Evolutionary conservation across 1,140 invertebrate species (phyloP).

Genomic region (Holcopasites calliopsidis): DNA sequence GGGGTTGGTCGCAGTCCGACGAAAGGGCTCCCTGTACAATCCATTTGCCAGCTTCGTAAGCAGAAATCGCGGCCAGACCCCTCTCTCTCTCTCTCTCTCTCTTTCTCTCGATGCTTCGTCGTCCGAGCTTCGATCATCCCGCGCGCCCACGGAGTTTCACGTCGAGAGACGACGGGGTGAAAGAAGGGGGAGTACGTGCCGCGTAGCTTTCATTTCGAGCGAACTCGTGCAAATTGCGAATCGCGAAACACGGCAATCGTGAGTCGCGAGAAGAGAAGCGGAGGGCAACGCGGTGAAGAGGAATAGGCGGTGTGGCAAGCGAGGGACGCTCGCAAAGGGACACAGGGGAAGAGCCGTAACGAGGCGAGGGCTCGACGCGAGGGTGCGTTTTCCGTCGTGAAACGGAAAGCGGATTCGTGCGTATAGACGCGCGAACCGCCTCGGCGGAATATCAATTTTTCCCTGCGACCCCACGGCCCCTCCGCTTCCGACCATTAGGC

Average conservation of each 20-base stretch:
- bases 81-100: no score
- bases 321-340: neutral
- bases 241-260: conserved; percentile 30
- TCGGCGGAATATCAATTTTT: conserved; percentile 61
- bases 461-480: neutral
- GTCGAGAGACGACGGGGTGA: neutral
- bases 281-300: neutral
- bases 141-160: neutral
- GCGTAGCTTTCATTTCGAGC: conserved; percentile 24
- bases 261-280: neutral
- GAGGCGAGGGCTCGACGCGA: conserved; percentile 20
- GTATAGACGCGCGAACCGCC: conserved; percentile 42
- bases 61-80: neutral
- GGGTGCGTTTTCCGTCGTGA: conserved; percentile 42
- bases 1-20: no score
- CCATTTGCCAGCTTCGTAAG: conserved; percentile 11
- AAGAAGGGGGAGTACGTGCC: conserved; percentile 12
- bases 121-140: conserved; percentile 6
- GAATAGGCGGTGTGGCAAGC: no score
- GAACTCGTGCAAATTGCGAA: conserved; percentile 55
- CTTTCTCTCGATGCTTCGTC: neutral
- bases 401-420: conserved; percentile 52
- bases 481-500: neutral
- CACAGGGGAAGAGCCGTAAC: conserved; percentile 21
- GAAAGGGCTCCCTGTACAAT: neutral